A percentile compares a stretch with the other conserved stretches of the same genome.
These are phyloP conservation scores for Argopecten irradians DNA, from an alignment of 1,140 invertebrate genomes.

Conservation along the genomic window DNA sequence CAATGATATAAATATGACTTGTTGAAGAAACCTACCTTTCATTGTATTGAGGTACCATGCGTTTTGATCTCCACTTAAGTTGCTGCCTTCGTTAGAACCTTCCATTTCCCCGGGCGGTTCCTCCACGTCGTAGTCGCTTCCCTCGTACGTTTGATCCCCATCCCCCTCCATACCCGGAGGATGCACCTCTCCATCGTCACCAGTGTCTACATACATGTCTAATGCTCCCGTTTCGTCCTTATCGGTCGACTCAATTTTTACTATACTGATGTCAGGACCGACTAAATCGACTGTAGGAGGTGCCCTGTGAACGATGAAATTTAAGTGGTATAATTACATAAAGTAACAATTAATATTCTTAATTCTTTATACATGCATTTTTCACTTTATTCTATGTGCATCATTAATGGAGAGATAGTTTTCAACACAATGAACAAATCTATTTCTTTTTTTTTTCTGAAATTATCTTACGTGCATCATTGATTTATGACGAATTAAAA, in stretches of 20 bases:
- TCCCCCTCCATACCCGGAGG: neutral
- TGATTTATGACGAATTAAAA: no score
- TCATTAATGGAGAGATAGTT: no score
- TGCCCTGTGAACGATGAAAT: neutral
- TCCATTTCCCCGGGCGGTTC: constrained; percentile 8
- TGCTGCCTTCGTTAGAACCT: neutral
- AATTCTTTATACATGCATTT: no score
- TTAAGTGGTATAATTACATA: no score
- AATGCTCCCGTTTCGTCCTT: neutral
- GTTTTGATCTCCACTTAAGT: constrained; percentile 22
- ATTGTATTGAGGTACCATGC: constrained; percentile 21
- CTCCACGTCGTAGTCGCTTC: neutral
- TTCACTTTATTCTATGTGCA: no score
- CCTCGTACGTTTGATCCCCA: neutral
- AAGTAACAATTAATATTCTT: no score
- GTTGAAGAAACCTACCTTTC: neutral
- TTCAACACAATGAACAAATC: no score
- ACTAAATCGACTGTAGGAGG: neutral
- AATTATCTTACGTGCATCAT: no score
- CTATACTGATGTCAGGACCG: neutral
- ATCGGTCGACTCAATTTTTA: neutral
- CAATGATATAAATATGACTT: neutral
- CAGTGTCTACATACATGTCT: constrained; percentile 2
- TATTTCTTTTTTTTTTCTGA: no score
- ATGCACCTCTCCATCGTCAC: neutral